Base-by-base conservation (phyloP, 1,140 invertebrate genomes). In the Artemia franciscana region DNA sequence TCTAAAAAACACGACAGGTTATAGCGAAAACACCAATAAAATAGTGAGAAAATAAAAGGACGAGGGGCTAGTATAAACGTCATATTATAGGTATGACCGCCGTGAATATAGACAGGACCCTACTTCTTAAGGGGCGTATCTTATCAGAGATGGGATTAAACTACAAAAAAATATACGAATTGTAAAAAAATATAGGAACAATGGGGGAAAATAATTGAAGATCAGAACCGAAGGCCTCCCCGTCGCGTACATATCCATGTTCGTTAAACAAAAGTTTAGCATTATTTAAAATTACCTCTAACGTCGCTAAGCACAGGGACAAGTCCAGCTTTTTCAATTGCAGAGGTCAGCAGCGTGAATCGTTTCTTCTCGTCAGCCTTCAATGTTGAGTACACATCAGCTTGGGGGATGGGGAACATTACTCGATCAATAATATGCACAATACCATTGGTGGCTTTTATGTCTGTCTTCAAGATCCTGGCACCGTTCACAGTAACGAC, bases 351-450 rank as follows among this genome's bases (percentile, higher is more conserved):
- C 21, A 60, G 62, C 5, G 27, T 66, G 59, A 67, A 66, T 25
- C 62, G 57, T 58, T 59, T 25, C 3, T 62, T 23, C 1, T 66
- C 63, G 27, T 65, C 66, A 24, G 7, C 27, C 18, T 63, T 57
- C 21, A 67, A 51, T 0, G 65, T 62, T 15, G 23, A 24, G n/a
- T 60, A 60, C 26, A 67, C 57, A 26, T 66, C 62, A 15, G 61
- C 66, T 23, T 62, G 69, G 2, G 69, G 68, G 4, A 71, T 62
- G 5, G 74, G 74, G 57, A 70, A 67, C 4, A 75, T 60, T 21
- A 73, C 68, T 65, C 68, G 67, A 63, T 74, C 72, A 2, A 76
- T 68, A 7, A 73, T 69, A 63, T 75, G 72, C 1, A 75, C 59
- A 5, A 74, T 61, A 5, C 73, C 73, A 60, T 73, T 71, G 58